Conservation (phyloP, 2,797 vertebrate genomes). For the Lepilemur ruficaudatus region DNA sequence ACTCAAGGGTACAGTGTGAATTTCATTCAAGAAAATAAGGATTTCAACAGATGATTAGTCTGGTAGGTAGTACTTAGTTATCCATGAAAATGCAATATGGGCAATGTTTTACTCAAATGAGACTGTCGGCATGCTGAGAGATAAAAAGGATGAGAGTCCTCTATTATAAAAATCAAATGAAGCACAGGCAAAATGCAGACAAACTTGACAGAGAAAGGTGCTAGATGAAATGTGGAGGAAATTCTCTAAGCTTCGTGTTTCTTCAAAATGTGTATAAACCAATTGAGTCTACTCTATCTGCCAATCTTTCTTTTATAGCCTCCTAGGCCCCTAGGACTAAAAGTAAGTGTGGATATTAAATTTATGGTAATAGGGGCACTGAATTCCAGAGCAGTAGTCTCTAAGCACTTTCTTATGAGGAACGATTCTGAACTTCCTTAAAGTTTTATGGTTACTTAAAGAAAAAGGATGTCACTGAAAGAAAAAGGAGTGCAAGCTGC, state of each 20-base stretch:
- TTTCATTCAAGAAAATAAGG: neutral
- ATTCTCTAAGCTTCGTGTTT: neutral
- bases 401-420: neutral
- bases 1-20: neutral
- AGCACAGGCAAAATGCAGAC: neutral
- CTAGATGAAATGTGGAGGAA: neutral
- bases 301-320: neutral
- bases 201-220: neutral
- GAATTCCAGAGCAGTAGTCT: neutral
- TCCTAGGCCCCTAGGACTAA: neutral
- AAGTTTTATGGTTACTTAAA: neutral
- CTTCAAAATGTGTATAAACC: neutral
- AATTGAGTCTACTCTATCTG: neutral
- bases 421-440: conserved; percentile 6
- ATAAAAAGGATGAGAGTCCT: neutral
- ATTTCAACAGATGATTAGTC: neutral
- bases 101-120: neutral
- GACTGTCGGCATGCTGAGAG: neutral
- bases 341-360: conserved; percentile 24
- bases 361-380: conserved; percentile 6
- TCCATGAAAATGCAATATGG: conserved; percentile 32
- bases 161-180: neutral
- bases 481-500: neutral
- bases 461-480: neutral
- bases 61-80: neutral